Evolutionary conservation across 2,113 vertebrate genomes (phyloP), one percentile per base, ranked within the genome.

Genomic region (Pseudopipra pipra): DNA sequence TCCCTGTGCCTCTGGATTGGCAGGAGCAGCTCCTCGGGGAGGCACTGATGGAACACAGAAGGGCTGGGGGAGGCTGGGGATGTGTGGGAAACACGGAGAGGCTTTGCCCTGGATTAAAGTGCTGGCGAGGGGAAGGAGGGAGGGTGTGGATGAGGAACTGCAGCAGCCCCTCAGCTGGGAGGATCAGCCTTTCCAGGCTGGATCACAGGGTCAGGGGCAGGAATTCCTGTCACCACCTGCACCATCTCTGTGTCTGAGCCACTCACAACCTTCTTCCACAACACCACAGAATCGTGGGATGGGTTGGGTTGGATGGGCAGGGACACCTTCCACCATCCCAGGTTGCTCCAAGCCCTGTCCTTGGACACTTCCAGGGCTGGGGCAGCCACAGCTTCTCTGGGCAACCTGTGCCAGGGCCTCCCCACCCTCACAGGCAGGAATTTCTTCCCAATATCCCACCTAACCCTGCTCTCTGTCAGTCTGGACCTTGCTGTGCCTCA

Each of bases 91-190:
- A 23, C 51, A 27, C 31, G 12, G 83, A 85, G 88, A 8, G 5
- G 89, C 91, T 90, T 72, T 77, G 87, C 85, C 82, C 76, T 80
- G 85, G 92, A 91, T 93, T 82, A 96, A 94, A 87, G 88, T 85
- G 94, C 85, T 28, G 65, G 44, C 6, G 35, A 92, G 44, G 82
- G 80, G 75, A 66, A 56, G 72, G 39, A 65, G 88, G 85, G 92
- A 84, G 81, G 89, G 89, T 25, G 33, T 6, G 9, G 25, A 55
- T 1, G 41, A 94, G 74, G 89, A 82, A 70, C 17, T 8, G 4
- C 85, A 24, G 84, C 62, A 49, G 75, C 58, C 49, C 5, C 27
- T 46, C 46, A 14, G 46, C 47, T 21, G 51, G 3, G 5, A n/a
- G 70, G 37, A 70, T 22, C 68, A 8, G 63, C 88, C 12, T 61